Evolutionary conservation across 2,113 vertebrate genomes (phyloP).

Genomic region (Misgurnus mizolepis): DNA sequence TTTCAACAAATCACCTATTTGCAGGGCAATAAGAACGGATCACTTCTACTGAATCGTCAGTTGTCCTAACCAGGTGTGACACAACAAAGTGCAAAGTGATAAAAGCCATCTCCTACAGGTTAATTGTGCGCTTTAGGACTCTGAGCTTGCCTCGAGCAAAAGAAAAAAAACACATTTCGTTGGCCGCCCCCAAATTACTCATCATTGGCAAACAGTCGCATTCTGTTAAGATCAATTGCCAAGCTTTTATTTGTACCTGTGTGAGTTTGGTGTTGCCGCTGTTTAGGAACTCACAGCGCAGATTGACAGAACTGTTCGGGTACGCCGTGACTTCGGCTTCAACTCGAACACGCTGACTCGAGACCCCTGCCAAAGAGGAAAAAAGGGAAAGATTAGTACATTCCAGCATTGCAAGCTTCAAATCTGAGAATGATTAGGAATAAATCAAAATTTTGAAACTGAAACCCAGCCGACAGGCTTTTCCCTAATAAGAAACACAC

Average conservation of each 20-base stretch:
- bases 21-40: background rate
- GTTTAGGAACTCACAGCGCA: slow-evolving; percentile 69
- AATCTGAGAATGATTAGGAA: background rate
- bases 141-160: too few species aligned
- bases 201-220: too few species aligned
- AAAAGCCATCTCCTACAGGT: too few species aligned
- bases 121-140: too few species aligned
- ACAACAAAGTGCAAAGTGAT: too few species aligned
- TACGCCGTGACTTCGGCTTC: slow-evolving; percentile 68
- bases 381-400: background rate
- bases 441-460: background rate
- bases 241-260: slow-evolving; percentile 60
- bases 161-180: too few species aligned
- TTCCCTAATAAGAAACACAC: slow-evolving; percentile 18
- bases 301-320: slow-evolving; percentile 64
- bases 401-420: background rate
- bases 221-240: background rate
- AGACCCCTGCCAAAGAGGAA: slow-evolving; percentile 54
- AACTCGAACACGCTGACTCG: slow-evolving; percentile 69
- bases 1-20: too few species aligned
- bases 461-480: background rate
- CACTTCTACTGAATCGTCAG: background rate
- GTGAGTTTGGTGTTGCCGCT: slow-evolving; percentile 69
- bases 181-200: too few species aligned
- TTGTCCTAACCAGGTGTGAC: background rate